Conservation (phyloP, 2,113 vertebrate genomes). For the Smithornis capensis region DNA sequence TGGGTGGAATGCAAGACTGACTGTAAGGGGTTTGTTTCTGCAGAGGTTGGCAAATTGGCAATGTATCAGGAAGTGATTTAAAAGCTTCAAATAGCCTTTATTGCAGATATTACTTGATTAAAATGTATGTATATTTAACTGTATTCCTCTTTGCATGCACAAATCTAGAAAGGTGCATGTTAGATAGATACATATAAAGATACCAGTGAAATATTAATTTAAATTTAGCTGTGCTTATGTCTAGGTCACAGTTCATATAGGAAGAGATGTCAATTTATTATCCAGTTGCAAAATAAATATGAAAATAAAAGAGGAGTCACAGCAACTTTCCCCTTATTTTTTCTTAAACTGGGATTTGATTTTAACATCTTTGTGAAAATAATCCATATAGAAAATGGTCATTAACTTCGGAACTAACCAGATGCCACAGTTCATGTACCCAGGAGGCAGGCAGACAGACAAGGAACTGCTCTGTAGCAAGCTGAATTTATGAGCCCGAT, state of each 20-base stretch:
- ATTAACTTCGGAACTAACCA: slow-evolving; percentile 44
- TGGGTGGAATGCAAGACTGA: not conserved
- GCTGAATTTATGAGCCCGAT: not conserved
- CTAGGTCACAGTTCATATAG: not conserved
- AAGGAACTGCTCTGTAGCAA: not conserved
- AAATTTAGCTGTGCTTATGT: not conserved
- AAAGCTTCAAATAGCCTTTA: not conserved
- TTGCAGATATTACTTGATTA: not conserved
- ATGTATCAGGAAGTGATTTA: not conserved
- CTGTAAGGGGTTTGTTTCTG: not conserved
- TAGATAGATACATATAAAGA: not conserved
- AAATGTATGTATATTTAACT: not conserved
- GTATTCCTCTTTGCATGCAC: not conserved
- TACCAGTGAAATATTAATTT: not conserved
- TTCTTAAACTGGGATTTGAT: not conserved
- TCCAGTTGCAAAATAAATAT: not conserved
- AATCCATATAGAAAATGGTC: slow-evolving; percentile 39
- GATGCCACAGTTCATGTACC: slow-evolving; percentile 39
- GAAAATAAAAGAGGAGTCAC: not conserved
- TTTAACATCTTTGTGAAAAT: slow-evolving; percentile 11
- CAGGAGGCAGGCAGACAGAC: not conserved
- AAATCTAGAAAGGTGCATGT: not conserved
- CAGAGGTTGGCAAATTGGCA: not conserved
- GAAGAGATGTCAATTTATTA: not conserved
- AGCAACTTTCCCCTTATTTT: not conserved